A percentile compares a stretch with the other conserved stretches of the same genome.
These are phyloP conservation scores for Idris sp. DNA, from an alignment of 1,140 invertebrate genomes.

Conservation along the genomic window DNA sequence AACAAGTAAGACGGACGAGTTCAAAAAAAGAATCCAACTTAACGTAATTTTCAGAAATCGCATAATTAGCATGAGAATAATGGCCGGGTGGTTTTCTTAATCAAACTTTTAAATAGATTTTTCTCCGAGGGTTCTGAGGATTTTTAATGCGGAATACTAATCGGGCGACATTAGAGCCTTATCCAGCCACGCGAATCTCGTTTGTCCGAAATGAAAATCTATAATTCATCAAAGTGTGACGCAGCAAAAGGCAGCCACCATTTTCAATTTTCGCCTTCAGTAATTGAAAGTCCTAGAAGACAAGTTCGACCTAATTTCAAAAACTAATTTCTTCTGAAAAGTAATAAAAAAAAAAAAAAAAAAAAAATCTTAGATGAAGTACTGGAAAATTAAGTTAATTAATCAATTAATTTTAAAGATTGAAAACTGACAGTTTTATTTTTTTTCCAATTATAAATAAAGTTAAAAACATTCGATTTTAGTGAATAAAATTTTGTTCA, in stretches of 20 bases:
- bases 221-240: constrained; percentile 54
- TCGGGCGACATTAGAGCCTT: constrained; percentile 64
- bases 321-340: too few relatives aligned
- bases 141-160: constrained; percentile 69
- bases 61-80: constrained; percentile 74
- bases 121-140: constrained; percentile 61
- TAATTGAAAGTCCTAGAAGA: constrained; percentile 46
- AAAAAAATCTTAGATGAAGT: too few relatives aligned
- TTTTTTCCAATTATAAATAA: too few relatives aligned
- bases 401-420: too few relatives aligned
- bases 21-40: constrained; percentile 56
- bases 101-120: constrained; percentile 75
- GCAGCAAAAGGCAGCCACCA: constrained; percentile 19
- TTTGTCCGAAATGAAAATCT: constrained; percentile 55
- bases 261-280: constrained; percentile 46
- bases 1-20: constrained; percentile 22
- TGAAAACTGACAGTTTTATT: too few relatives aligned
- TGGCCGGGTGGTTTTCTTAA: constrained; percentile 68
- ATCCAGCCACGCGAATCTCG: constrained; percentile 54
- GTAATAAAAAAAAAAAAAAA: too few relatives aligned
- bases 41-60: constrained; percentile 68
- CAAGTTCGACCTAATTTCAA: constrained; percentile 40
- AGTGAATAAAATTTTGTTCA: too few relatives aligned
- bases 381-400: too few relatives aligned
- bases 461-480: too few relatives aligned